These are phyloP conservation scores for Diadegma fenestrale DNA, from an alignment of 2,888 invertebrate species.

Conservation along the genomic window DNA sequence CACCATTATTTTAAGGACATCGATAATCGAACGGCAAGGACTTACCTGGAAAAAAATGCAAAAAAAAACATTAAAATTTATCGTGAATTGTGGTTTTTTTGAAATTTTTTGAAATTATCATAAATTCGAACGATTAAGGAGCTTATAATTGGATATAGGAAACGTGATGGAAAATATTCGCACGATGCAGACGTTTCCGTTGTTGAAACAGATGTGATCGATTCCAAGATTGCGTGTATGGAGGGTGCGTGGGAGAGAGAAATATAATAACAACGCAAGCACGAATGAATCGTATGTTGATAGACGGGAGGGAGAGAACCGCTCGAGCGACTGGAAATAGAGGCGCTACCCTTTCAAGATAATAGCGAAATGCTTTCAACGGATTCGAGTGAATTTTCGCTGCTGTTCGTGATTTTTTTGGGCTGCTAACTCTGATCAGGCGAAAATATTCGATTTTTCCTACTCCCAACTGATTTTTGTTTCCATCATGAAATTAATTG, in stretches of 20 bases:
- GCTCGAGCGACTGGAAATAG: constrained; percentile 50
- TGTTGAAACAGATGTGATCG: constrained; percentile 50
- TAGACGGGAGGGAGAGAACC: constrained; percentile 3
- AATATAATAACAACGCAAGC: constrained; percentile 51
- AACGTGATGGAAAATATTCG: constrained; percentile 38
- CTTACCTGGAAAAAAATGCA: constrained; percentile 58
- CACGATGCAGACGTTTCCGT: constrained; percentile 43
- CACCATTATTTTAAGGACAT: constrained; percentile 27
- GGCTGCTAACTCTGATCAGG: background rate
- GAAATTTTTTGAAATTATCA: background rate
- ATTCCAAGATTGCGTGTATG: constrained; percentile 30
- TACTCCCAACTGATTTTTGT: background rate
- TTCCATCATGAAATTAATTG: background rate
- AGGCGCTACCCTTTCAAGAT: constrained; percentile 33
- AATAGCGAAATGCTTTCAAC: constrained; percentile 47
- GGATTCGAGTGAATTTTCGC: constrained; percentile 9
- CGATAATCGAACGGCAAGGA: constrained; percentile 14
- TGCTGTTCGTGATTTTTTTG: constrained; percentile 28
- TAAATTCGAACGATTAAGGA: constrained; percentile 27
- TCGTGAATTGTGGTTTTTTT: constrained; percentile 9
- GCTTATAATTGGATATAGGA: constrained; percentile 11
- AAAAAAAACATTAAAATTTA: constrained; percentile 1
- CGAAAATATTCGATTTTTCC: background rate
- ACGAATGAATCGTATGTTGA: constrained; percentile 25
- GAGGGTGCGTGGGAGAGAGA: constrained; percentile 29